Evolutionary conservation across 1,140 invertebrate species (phyloP).

Genomic region (Drosophila sulfurigaster): DNA sequence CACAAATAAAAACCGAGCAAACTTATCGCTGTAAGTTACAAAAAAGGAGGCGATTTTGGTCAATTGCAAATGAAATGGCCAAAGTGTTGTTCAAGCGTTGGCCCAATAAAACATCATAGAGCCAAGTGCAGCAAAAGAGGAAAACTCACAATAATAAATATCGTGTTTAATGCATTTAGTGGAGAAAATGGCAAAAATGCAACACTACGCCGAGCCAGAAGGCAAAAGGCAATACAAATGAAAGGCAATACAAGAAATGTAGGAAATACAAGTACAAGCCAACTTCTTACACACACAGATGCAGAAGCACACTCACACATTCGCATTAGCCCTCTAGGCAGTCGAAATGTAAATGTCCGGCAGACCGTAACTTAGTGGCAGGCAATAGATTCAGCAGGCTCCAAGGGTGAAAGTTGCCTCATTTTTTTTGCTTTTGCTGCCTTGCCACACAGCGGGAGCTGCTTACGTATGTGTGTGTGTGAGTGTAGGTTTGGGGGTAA

Average conservation of each 20-base stretch:
- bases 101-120: slow-evolving; percentile 66
- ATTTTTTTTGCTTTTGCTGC: slow-evolving; percentile 48
- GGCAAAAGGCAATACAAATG: slow-evolving; percentile 11
- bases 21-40: slow-evolving; percentile 10
- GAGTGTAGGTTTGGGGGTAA: slow-evolving; percentile 53
- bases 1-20: slow-evolving; percentile 34
- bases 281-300: slow-evolving; percentile 5
- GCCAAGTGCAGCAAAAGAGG: slow-evolving; percentile 7
- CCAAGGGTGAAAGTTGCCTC: slow-evolving; percentile 75
- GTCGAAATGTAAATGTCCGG: slow-evolving; percentile 82
- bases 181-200: slow-evolving; percentile 66
- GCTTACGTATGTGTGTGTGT: slow-evolving; percentile 7
- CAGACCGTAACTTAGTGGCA: slow-evolving; percentile 83
- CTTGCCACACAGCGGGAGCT: slow-evolving; percentile 18
- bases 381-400: slow-evolving; percentile 73
- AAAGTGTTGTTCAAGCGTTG: slow-evolving; percentile 58
- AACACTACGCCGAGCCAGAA: slow-evolving; percentile 47
- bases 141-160: slow-evolving; percentile 74
- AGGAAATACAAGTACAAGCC: slow-evolving; percentile 20
- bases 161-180: slow-evolving; percentile 82
- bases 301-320: neutral
- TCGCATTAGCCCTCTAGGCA: slow-evolving; percentile 19
- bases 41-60: slow-evolving; percentile 4
- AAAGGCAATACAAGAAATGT: slow-evolving; percentile 34
- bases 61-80: slow-evolving; percentile 21